Percentiles rank a stretch among this genome's conserved stretches.
Evolutionary conservation across 2,797 vertebrate genomes (phyloP).

Genomic region (Myotis myotis): DNA sequence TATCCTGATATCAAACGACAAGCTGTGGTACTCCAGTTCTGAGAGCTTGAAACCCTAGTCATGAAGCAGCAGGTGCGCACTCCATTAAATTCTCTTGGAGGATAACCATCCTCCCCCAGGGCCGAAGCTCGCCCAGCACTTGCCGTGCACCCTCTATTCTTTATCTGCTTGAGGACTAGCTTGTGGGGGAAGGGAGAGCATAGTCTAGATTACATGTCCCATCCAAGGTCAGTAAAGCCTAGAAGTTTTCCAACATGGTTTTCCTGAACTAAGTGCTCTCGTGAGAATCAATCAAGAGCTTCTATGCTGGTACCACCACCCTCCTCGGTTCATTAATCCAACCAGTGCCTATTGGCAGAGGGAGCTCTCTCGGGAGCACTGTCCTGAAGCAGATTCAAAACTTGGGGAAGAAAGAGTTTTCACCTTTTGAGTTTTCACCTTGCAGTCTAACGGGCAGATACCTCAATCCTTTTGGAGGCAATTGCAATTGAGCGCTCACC

Average conservation of each 20-base stretch:
- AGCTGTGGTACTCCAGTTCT: slow-evolving; percentile 55
- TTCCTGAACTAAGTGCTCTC: slow-evolving; percentile 9
- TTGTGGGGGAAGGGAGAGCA: not conserved
- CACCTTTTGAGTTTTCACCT: not conserved
- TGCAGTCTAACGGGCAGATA: not conserved
- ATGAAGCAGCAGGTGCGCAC: slow-evolving; percentile 62
- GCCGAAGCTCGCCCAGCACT: not conserved
- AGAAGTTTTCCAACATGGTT: not conserved
- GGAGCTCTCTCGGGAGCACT: not conserved
- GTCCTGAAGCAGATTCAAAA: not conserved
- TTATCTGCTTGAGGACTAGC: not conserved
- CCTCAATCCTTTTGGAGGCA: not conserved
- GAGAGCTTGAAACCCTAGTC: slow-evolving; percentile 71
- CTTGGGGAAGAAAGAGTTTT: not conserved
- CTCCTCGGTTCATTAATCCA: not conserved
- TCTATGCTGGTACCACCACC: not conserved
- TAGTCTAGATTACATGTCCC: not conserved
- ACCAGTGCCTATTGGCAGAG: not conserved
- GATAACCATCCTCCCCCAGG: not conserved
- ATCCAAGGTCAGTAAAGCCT: not conserved
- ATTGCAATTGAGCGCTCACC: not conserved
- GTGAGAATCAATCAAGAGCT: not conserved
- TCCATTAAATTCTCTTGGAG: not conserved
- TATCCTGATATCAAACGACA: slow-evolving; percentile 74
- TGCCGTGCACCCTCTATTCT: not conserved